Evolutionary conservation across 2,888 invertebrate genomes (phyloP), one percentile per base, ranked within the genome.

Genomic region (Malachius bipustulatus): DNA sequence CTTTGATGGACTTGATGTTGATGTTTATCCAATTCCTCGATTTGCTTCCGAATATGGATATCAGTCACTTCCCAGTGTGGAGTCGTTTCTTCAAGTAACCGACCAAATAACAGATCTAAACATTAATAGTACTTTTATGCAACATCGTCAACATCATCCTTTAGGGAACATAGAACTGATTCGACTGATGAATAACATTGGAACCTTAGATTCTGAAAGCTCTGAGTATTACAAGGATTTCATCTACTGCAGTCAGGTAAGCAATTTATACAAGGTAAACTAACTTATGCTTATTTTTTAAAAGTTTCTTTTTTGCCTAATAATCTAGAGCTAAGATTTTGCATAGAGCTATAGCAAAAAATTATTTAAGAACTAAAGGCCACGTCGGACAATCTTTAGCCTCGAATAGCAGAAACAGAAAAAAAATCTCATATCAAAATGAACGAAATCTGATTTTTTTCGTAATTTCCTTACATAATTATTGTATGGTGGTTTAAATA

Each of bases 11-110:
- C 97, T 91, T 90, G 66, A 83, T 50, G 69, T 75, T 32, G 71
- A 69, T 38, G 76, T 73, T 4, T 93, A 81, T 57, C 84, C 84
- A 0, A 70, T 72, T 9, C 77, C 91, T 1, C 70, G 97, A 49
- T 96, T 97, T 61, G 77, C 82, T 3, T 94, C 97, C 0, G 98
- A 99, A 61, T 99, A 90, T 56, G 98, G 98, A 1, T 82, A 85
- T 46, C 96, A 97, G 61, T 84, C 93, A 1, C 66, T 87, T 44
- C 93, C 96, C 0, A 77, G 82, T 2, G 57, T 78, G 11, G 64
- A 67, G 26, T 76, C 88, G 0, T 68, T 87, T 61, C 55, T 64
- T 29, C 69, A 71, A 10, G 78, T 77, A 0, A 67, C 74, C 1
- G 63, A 64, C 10, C 57, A 62, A 3, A 49, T 54, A 2, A 59